These are phyloP conservation scores for Himalopsyche tibetana DNA, from an alignment of 2,888 invertebrate genomes.

Conservation along the genomic window DNA sequence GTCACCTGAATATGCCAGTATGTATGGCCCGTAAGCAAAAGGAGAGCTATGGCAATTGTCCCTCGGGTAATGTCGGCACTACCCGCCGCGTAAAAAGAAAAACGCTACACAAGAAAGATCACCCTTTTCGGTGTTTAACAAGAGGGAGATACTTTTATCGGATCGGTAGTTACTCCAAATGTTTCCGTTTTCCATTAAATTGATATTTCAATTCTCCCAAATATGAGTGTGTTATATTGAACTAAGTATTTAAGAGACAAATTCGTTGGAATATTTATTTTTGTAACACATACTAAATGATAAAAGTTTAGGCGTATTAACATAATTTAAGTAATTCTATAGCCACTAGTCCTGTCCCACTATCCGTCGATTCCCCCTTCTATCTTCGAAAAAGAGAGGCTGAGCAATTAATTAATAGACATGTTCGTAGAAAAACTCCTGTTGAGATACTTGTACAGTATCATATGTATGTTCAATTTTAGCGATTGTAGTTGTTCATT, in stretches of 20 bases:
- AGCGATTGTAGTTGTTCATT: too few species aligned
- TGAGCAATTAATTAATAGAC: too few species aligned
- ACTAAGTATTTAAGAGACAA: neutral
- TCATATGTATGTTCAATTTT: too few species aligned
- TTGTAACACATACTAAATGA: neutral
- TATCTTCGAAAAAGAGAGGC: too few species aligned
- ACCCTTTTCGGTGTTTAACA: conserved; percentile 38
- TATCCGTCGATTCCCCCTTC: too few species aligned
- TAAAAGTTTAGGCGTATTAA: neutral
- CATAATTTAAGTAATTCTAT: too few species aligned
- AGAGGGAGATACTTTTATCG: conserved; percentile 24
- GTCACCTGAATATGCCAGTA: neutral
- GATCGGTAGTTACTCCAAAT: conserved; percentile 12
- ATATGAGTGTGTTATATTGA: conserved; percentile 7
- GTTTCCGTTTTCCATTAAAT: conserved; percentile 12
- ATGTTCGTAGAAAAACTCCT: too few species aligned
- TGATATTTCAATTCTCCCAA: neutral
- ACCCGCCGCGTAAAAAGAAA: conserved; percentile 32
- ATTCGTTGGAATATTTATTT: neutral
- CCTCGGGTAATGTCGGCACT: conserved; percentile 25
- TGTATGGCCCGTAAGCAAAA: neutral
- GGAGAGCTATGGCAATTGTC: conserved; percentile 16
- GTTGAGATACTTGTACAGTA: too few species aligned
- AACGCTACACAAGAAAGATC: conserved; percentile 42
- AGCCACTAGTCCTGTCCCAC: too few species aligned